Percentiles rank a stretch among this genome's conserved stretches.
These are phyloP conservation scores for Agrenia bidenticulata DNA, from an alignment of 2,888 invertebrate species.

Conservation along the genomic window DNA sequence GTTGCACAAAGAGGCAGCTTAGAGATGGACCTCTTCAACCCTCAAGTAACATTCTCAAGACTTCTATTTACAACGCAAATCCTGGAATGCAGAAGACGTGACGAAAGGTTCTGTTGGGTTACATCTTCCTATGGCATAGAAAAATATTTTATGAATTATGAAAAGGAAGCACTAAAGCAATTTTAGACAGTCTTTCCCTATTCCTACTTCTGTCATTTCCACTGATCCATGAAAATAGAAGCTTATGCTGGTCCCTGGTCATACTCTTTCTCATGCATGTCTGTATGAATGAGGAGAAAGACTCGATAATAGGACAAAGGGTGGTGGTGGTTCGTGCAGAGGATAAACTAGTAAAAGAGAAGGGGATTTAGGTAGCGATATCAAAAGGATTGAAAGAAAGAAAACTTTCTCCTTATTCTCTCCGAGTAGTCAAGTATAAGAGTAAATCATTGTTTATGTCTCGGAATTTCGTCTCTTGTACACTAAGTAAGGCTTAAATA, in stretches of 20 bases:
- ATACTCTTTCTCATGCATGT: not conserved
- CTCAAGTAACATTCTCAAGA: no score
- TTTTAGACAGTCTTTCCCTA: not conserved
- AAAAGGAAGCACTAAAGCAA: no score
- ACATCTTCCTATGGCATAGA: no score
- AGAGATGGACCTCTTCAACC: no score
- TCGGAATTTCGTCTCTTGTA: no score
- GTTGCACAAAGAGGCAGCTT: no score
- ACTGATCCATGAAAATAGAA: not conserved
- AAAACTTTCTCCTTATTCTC: not conserved
- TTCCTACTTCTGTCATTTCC: not conserved
- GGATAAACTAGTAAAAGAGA: not conserved
- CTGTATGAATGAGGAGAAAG: not conserved
- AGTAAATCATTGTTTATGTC: not conserved
- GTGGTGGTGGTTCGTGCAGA: not conserved
- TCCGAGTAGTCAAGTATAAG: not conserved
- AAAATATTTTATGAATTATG: no score
- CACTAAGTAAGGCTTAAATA: no score
- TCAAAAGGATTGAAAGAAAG: not conserved
- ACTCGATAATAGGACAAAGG: not conserved
- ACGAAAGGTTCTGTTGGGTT: no score
- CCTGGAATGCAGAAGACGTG: no score
- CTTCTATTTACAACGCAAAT: no score
- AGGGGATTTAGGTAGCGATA: conserved; percentile 1
- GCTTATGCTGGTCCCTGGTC: no score